Conservation (phyloP, 2,888 invertebrate species). For the Patella pellucida region DNA sequence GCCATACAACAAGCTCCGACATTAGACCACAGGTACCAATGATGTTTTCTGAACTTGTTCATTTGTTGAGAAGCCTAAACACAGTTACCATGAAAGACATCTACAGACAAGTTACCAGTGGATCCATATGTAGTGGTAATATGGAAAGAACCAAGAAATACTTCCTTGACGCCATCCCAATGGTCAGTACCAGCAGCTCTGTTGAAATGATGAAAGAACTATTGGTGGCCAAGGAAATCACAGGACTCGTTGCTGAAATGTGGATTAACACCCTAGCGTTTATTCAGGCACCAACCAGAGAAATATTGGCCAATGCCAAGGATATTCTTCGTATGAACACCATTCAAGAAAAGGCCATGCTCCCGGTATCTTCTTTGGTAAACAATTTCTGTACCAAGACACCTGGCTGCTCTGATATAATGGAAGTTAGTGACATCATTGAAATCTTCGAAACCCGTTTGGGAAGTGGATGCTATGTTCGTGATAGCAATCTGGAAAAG, state of each 20-base stretch:
- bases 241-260: constrained; percentile 79
- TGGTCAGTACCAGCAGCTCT: constrained; percentile 86
- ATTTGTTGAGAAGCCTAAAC: constrained; percentile 68
- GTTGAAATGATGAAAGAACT: constrained; percentile 86
- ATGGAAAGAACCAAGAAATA: constrained; percentile 49
- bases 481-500: constrained; percentile 38
- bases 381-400: constrained; percentile 79
- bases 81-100: constrained; percentile 60
- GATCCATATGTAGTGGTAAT: constrained; percentile 45
- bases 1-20: constrained; percentile 60
- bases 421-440: constrained; percentile 65
- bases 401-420: constrained; percentile 65
- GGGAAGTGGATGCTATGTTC: constrained; percentile 46
- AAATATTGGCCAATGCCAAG: constrained; percentile 70
- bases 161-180: constrained; percentile 87
- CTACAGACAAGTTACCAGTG: constrained; percentile 42
- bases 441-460: constrained; percentile 46
- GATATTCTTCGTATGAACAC: constrained; percentile 34
- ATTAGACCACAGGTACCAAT: constrained; percentile 71
- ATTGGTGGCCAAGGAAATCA: constrained; percentile 78
- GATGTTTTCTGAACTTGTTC: constrained; percentile 72
- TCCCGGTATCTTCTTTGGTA: constrained; percentile 80
- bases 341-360: constrained; percentile 76
- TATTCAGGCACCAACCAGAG: constrained; percentile 74
- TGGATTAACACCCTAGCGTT: constrained; percentile 91